phyloP scores from a whole-genome alignment of 1,140 invertebrate species.

The Chymomyza costata region DNA sequence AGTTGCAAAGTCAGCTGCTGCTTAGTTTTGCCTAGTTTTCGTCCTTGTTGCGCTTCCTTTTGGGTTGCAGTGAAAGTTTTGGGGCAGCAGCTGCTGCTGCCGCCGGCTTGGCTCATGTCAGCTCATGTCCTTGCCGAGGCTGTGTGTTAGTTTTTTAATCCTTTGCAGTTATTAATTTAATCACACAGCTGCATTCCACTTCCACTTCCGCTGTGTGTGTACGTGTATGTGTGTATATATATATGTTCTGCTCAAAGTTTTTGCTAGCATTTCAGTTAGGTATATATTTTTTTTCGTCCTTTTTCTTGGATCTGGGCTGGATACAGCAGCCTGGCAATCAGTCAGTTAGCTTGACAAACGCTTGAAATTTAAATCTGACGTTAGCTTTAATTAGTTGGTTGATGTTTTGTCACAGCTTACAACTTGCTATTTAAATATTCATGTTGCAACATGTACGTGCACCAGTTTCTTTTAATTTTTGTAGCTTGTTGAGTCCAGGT shows the following conservation, averaged over 20 bases:
- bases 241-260: slow-evolving; percentile 14
- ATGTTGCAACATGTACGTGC: slow-evolving; percentile 18
- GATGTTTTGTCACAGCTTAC: slow-evolving; percentile 38
- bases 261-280: slow-evolving; percentile 25
- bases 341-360: slow-evolving; percentile 41
- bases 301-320: too few species aligned
- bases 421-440: slow-evolving; percentile 47
- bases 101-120: background rate
- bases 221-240: background rate
- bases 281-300: background rate
- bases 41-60: slow-evolving; percentile 16
- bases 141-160: slow-evolving; percentile 71
- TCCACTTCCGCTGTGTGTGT: slow-evolving; percentile 5
- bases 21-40: slow-evolving; percentile 27
- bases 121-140: slow-evolving; percentile 56
- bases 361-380: slow-evolving; percentile 54
- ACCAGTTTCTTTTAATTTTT: too few species aligned
- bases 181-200: slow-evolving; percentile 64
- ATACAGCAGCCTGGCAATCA: background rate
- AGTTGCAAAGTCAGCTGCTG: slow-evolving; percentile 24
- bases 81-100: slow-evolving; percentile 34
- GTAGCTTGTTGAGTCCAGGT: too few species aligned
- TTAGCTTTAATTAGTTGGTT: slow-evolving; percentile 61
- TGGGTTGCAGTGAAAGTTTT: slow-evolving; percentile 46
- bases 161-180: slow-evolving; percentile 72